Evolutionary conservation across 2,113 vertebrate genomes (phyloP), one percentile per base, ranked within the genome.

Genomic region (Neoarius graeffei): DNA sequence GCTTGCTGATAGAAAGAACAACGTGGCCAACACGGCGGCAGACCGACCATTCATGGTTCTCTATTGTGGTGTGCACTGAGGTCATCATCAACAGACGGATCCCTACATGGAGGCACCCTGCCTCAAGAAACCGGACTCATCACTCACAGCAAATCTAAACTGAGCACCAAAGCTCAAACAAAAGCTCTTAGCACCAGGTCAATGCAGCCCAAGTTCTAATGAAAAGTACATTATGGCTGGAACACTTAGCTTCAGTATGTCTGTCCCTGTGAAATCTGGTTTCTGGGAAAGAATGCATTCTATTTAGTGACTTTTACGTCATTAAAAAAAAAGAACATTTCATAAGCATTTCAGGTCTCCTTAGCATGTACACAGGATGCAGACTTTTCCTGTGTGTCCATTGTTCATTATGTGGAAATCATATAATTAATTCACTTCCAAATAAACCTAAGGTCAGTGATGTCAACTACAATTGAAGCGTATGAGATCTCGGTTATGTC

Each of bases 91-190:
- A 64, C 73, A 86, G 27, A 35, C 81, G 57, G 81, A 85, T 86
- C 87, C 85, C 35, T 80, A 54, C n/a, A 6, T 60, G 56, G 64
- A 87, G 42, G 77, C 83, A 87, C 85, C 64, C 76, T 86, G 85
- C 85, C 82, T 80, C 69, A 69, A 85, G 64, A 89, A 90, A 89
- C 82, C 87, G 85, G 86, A 87, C 86, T 85, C 59, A 23, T 52
- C 17, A 54, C 85, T 85, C 64, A 30, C 52, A 17, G 59, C 85
- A 80, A 87, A 74, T 30, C 60, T 64, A 69, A 86, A 83, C 8
- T 59, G 25, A 60, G 48, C 74, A 67, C 59, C 52, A 77, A 86
- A 60, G 25, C 76, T 56, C 27, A 14, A 2, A 86, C 25, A 86
- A 54, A 80, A 66, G 60, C 59, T 30, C 35, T 27, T 59, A 87